These are phyloP conservation scores for Masnerella sp. DNA, from an alignment of 2,888 invertebrate genomes.

Conservation along the genomic window DNA sequence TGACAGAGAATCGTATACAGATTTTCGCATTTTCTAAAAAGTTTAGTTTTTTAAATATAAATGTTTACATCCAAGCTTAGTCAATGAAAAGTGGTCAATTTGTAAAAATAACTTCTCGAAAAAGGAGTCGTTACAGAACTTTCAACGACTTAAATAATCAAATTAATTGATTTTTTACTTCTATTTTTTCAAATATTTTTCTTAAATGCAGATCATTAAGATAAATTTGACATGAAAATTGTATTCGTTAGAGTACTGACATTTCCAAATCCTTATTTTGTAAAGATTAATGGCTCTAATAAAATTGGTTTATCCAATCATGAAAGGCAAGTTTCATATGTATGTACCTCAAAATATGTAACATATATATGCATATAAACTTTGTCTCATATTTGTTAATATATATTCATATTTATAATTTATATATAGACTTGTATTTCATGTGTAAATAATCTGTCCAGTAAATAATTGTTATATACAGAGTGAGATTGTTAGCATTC, in stretches of 20 bases:
- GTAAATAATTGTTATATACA: slow-evolving; percentile 52
- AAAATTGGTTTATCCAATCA: slow-evolving; percentile 33
- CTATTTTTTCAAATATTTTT: background rate
- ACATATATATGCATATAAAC: slow-evolving; percentile 50
- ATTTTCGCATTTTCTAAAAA: too few species aligned
- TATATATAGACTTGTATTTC: slow-evolving; percentile 36
- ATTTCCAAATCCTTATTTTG: background rate
- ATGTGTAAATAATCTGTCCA: slow-evolving; percentile 35
- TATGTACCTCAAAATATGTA: slow-evolving; percentile 52
- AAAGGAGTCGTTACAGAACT: too few species aligned
- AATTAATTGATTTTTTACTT: background rate
- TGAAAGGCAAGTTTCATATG: slow-evolving; percentile 46
- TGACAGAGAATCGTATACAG: too few species aligned
- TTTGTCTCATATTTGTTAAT: slow-evolving; percentile 27
- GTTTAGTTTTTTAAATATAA: too few species aligned
- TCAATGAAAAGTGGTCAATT: too few species aligned
- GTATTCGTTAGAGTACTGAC: background rate
- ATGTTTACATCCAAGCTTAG: too few species aligned
- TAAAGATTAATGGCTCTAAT: slow-evolving; percentile 5
- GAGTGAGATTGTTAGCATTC: slow-evolving; percentile 58
- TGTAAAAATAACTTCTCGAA: too few species aligned
- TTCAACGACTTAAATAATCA: too few species aligned
- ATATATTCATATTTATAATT: slow-evolving; percentile 28
- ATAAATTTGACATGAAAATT: background rate
- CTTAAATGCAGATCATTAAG: background rate